Evolutionary conservation across 1,140 invertebrate species (phyloP), one percentile per base, ranked within the genome.

Genomic region (Drosophila mauritiana): DNA sequence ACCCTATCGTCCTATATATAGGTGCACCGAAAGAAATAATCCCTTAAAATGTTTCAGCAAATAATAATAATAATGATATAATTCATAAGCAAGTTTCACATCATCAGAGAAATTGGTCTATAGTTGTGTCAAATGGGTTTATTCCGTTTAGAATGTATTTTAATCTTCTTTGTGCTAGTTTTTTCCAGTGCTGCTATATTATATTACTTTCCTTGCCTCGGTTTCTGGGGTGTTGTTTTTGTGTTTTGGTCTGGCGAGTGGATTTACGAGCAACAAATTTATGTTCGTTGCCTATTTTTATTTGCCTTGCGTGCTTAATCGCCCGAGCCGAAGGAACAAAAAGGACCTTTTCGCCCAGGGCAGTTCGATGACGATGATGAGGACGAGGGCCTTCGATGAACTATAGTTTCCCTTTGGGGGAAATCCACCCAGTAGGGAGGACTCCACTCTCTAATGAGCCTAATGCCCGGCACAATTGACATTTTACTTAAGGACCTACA

Each of bases 241-340:
- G 54, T 84, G 78, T 55, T 59, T 53, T 45, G 57, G 81, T 67
- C 79, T 76, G 73, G 62, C 64, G 64, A 83, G 27, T 90, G 85
- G 80, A 89, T 89, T 89, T 89, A 89, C 84, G 84, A 89, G 84
- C 85, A 80, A 85, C 85, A 89, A 89, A 89, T 89, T 89, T 89
- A 89, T 89, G 84, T 85, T 80, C 80, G 81, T 90, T 89, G 86
- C 77, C 84, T 89, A 89, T 90, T 89, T 89, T 89, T 89, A 89
- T 89, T 89, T 89, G 84, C 59, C 77, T 89, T 89, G 86, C 84
- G 84, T 89, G 84, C 78, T 84, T 90, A 89, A 89, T 89, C 80
- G 85, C 42, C 84, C 80, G 64, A 70, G 68, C 68, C 70, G 43
- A 22, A 65, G 51, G 65, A 56, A 52, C 57, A 39, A 8, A 59